phyloP scores from a whole-genome alignment of 2,888 invertebrate species.

The Conistra vaccinii region DNA sequence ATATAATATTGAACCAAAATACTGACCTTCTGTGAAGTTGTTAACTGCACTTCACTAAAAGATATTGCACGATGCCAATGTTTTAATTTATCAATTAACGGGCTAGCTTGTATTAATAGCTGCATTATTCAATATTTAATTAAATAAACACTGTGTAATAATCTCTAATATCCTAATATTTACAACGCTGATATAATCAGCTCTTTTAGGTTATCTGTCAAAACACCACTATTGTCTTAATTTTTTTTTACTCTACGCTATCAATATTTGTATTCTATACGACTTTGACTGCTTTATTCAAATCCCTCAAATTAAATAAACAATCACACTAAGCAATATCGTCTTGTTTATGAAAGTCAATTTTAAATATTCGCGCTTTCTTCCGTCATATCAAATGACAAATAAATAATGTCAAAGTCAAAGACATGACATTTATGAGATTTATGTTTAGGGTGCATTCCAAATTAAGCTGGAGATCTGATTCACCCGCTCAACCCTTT shows the following conservation, averaged over 20 bases:
- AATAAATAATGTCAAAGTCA: constrained; percentile 29
- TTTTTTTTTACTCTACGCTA: constrained; percentile 22
- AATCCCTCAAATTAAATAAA: constrained; percentile 5
- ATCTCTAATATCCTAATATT: constrained; percentile 63
- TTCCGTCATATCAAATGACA: constrained; percentile 47
- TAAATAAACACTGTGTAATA: constrained; percentile 21
- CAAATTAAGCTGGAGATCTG: too few relatives aligned
- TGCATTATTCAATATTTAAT: constrained; percentile 78
- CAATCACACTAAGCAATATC: constrained; percentile 10
- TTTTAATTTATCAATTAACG: constrained; percentile 89
- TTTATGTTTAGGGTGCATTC: background rate
- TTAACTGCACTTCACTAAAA: constrained; percentile 89
- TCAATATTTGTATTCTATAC: constrained; percentile 6
- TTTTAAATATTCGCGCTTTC: constrained; percentile 68
- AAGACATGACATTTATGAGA: constrained; percentile 29
- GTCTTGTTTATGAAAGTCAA: constrained; percentile 3
- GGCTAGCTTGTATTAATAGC: constrained; percentile 90
- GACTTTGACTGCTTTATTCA: constrained; percentile 10
- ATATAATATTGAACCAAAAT: constrained; percentile 32
- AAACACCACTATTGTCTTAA: constrained; percentile 47
- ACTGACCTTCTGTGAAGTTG: constrained; percentile 93
- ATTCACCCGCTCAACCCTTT: too few relatives aligned
- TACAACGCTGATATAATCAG: constrained; percentile 70
- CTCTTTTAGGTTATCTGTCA: constrained; percentile 72
- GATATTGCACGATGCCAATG: constrained; percentile 87